Evolutionary conservation across 1,140 invertebrate genomes (phyloP).

Genomic region (Asobara japonica): DNA sequence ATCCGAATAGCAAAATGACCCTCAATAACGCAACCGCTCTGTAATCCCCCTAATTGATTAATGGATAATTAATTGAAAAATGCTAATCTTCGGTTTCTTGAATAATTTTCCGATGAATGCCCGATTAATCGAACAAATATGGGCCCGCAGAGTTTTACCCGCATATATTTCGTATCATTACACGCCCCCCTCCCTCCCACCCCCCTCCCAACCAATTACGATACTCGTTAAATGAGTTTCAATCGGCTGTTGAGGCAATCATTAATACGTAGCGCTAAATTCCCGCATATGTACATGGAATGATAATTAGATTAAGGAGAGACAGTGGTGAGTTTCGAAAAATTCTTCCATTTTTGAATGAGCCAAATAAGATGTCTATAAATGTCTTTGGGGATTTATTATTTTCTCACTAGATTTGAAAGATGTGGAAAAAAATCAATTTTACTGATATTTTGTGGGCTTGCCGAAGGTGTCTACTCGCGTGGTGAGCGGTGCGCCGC

Average conservation of each 20-base stretch:
- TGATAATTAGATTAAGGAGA: background rate
- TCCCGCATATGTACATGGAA: constrained; percentile 4
- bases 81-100: background rate
- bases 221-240: constrained; percentile 8
- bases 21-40: background rate
- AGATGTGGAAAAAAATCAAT: no score
- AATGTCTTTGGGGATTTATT: no score
- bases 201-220: no score
- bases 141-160: constrained; percentile 2
- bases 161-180: constrained; percentile 10
- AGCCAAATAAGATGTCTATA: no score
- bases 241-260: background rate
- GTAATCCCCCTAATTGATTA: background rate
- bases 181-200: background rate
- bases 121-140: constrained; percentile 4
- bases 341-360: no score
- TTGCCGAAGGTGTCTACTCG: no score
- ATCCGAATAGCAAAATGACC: background rate
- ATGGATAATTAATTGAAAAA: background rate
- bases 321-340: background rate
- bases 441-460: no score
- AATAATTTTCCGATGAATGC: background rate
- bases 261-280: background rate
- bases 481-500: no score
- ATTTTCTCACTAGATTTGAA: no score